Conservation (phyloP, 2,797 vertebrate genomes). For the Leucoraja ocellata region DNA sequence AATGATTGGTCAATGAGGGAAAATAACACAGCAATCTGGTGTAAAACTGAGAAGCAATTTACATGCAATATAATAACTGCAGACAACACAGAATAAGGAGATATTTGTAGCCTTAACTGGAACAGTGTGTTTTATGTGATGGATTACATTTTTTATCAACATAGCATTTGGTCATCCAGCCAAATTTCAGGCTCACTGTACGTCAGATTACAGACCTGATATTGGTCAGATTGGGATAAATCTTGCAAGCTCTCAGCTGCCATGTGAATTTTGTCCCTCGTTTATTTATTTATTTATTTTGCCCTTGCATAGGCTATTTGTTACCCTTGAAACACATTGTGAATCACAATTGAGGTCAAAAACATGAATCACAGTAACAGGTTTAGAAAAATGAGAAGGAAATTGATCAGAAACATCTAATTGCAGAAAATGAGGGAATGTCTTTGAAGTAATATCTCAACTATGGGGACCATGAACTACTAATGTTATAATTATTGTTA, state of each 20-base stretch:
- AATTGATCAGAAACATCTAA: not conserved
- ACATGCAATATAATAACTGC: constrained; percentile 59
- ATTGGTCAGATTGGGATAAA: not conserved
- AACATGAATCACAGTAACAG: not conserved
- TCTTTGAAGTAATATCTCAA: not conserved
- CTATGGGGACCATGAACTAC: no score
- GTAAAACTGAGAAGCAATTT: constrained; percentile 65
- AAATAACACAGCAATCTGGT: constrained; percentile 64
- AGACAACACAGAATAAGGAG: not conserved
- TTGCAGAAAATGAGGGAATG: not conserved
- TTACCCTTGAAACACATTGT: not conserved
- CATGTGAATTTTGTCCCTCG: not conserved
- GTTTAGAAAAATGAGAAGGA: not conserved
- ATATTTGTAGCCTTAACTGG: not conserved
- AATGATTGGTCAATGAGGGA: constrained; percentile 57
- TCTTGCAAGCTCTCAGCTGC: not conserved
- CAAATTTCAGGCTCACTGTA: not conserved
- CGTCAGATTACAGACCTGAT: not conserved
- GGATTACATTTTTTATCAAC: not conserved
- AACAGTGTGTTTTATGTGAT: not conserved
- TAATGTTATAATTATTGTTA: no score
- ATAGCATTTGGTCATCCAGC: not conserved
- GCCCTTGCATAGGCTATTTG: not conserved
- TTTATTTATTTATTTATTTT: not conserved
- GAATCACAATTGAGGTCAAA: not conserved